These are phyloP conservation scores for Ophioninae sp. DNA, from an alignment of 2,888 invertebrate genomes.

Conservation along the genomic window DNA sequence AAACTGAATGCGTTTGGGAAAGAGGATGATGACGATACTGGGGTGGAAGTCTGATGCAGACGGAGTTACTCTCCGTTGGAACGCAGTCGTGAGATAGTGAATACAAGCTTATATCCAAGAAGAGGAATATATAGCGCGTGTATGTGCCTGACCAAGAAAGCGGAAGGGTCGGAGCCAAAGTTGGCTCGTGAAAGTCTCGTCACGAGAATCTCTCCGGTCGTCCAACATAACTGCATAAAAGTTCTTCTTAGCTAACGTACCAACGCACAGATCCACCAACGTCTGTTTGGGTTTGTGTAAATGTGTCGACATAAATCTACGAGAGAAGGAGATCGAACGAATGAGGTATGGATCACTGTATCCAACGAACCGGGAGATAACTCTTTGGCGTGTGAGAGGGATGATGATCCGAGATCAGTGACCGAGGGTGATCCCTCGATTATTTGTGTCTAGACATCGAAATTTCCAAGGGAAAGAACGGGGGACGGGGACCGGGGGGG, in stretches of 20 bases:
- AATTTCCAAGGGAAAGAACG: background rate
- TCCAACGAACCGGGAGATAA: conserved; percentile 30
- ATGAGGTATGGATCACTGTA: conserved; percentile 39
- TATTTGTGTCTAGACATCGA: conserved; percentile 32
- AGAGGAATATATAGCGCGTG: background rate
- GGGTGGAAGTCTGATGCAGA: background rate
- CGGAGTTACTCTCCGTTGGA: conserved; percentile 28
- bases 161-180: conserved; percentile 63
- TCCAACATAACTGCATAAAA: conserved; percentile 56
- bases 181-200: conserved; percentile 62
- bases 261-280: background rate
- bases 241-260: conserved; percentile 35
- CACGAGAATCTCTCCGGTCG: conserved; percentile 49
- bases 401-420: conserved; percentile 26
- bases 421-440: conserved; percentile 58
- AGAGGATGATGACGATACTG: conserved; percentile 1
- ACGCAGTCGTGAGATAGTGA: conserved; percentile 29
- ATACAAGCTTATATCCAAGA: conserved; percentile 39
- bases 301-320: conserved; percentile 25
- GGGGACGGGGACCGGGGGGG: background rate
- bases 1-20: conserved; percentile 11
- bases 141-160: conserved; percentile 51
- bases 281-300: background rate
- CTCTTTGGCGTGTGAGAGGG: conserved; percentile 19
- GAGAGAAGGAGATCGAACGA: conserved; percentile 27